These are phyloP conservation scores for Acanthopleura granulata DNA, from an alignment of 2,888 invertebrate species.

Conservation along the genomic window DNA sequence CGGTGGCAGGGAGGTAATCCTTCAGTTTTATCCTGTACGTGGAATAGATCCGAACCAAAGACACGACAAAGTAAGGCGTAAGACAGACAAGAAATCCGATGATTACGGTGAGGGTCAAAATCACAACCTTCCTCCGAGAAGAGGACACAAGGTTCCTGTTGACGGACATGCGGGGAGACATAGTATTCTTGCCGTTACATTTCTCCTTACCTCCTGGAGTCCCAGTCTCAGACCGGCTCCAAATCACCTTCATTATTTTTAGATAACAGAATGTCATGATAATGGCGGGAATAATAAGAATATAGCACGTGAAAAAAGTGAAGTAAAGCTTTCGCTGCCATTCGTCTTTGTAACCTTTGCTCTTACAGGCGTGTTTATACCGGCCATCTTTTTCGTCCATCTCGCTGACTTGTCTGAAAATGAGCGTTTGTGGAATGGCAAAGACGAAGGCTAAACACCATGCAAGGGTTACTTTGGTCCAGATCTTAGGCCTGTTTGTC, in stretches of 20 bases:
- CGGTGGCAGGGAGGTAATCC: slow-evolving; percentile 49
- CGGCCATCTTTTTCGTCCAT: slow-evolving; percentile 53
- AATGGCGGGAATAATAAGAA: slow-evolving; percentile 67
- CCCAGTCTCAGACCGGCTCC: slow-evolving; percentile 53
- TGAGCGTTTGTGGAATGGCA: slow-evolving; percentile 69
- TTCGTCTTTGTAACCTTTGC: slow-evolving; percentile 68
- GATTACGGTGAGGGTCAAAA: slow-evolving; percentile 71
- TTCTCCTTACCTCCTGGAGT: slow-evolving; percentile 9
- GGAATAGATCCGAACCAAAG: slow-evolving; percentile 67
- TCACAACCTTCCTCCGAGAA: slow-evolving; percentile 69
- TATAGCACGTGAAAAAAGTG: slow-evolving; percentile 68
- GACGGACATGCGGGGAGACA: slow-evolving; percentile 53
- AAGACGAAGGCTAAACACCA: slow-evolving; percentile 69
- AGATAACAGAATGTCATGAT: slow-evolving; percentile 70
- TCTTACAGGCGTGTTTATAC: slow-evolving; percentile 63
- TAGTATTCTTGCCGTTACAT: neutral
- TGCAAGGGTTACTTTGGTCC: slow-evolving; percentile 64
- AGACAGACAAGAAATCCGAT: slow-evolving; percentile 70
- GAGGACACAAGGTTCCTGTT: slow-evolving; percentile 60
- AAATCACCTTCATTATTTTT: slow-evolving; percentile 69
- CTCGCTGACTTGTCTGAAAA: slow-evolving; percentile 67
- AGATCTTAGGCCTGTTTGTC: slow-evolving; percentile 55
- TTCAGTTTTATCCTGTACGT: slow-evolving; percentile 56
- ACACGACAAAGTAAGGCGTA: slow-evolving; percentile 71
- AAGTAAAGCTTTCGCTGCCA: slow-evolving; percentile 71